Conservation (phyloP, 1,140 invertebrate genomes). For the Panagrolaimus sp. region DNA sequence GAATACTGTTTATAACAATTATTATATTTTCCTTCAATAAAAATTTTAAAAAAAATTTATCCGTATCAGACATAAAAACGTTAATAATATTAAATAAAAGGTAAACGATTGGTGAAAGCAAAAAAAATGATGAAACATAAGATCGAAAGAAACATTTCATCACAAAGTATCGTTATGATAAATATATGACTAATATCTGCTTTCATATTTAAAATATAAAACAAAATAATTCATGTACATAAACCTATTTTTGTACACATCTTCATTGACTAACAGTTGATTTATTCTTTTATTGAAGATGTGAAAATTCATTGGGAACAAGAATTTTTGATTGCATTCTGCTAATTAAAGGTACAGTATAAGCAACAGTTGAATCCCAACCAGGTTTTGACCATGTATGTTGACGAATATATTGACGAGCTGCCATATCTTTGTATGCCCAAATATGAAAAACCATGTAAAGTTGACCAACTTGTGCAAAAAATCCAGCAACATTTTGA, state of each 20-base stretch:
- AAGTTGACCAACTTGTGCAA: conserved; percentile 53
- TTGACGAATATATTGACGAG: conserved; percentile 48
- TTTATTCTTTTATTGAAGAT: conserved; percentile 1
- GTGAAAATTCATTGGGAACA: conserved; percentile 49
- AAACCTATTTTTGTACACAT: neutral
- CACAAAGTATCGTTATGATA: neutral
- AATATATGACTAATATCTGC: too few species aligned
- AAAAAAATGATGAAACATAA: too few species aligned
- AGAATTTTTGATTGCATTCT: conserved; percentile 57
- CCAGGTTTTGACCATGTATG: conserved; percentile 57
- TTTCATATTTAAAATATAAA: too few species aligned
- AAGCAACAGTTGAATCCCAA: conserved; percentile 56
- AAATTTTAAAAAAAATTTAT: too few species aligned
- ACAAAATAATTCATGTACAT: neutral
- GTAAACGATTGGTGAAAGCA: too few species aligned
- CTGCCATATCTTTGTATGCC: conserved; percentile 50
- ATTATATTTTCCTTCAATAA: too few species aligned
- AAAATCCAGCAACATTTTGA: conserved; percentile 57
- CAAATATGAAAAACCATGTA: conserved; percentile 58
- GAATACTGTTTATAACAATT: too few species aligned
- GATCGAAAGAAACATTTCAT: too few species aligned
- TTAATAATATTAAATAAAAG: too few species aligned
- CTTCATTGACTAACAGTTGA: neutral
- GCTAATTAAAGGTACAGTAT: conserved; percentile 57
- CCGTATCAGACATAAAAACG: too few species aligned